phyloP scores from a whole-genome alignment of 2,113 vertebrate genomes.

The Prinia subflava region DNA sequence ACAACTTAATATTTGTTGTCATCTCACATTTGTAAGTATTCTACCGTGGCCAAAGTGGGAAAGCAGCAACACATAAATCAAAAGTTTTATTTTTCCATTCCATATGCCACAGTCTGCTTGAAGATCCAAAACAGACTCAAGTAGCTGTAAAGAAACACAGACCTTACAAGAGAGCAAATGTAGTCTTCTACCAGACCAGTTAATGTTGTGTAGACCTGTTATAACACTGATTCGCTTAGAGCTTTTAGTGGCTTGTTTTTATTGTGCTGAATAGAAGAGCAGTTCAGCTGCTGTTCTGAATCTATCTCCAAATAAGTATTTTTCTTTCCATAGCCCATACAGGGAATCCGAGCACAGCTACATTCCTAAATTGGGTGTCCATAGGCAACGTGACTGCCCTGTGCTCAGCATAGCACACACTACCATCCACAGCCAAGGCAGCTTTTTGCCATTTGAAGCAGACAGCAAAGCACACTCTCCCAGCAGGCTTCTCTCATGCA shows the following conservation, averaged over 20 bases:
- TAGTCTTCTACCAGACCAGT: background rate
- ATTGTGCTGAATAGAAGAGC: background rate
- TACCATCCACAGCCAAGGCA: background rate
- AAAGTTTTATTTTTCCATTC: constrained; percentile 45
- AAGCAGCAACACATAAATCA: constrained; percentile 39
- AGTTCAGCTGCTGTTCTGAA: background rate
- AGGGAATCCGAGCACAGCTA: background rate
- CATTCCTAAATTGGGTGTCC: background rate
- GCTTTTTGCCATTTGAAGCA: background rate
- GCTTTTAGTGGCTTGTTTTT: background rate
- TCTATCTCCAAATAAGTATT: background rate
- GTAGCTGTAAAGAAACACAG: background rate
- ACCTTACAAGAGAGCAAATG: background rate
- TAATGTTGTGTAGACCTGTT: background rate
- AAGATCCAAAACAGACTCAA: constrained; percentile 1
- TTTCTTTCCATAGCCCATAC: background rate
- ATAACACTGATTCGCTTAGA: background rate
- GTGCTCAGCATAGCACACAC: background rate
- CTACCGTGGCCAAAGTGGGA: background rate
- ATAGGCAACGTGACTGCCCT: accelerated
- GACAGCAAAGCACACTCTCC: background rate
- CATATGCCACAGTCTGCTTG: background rate
- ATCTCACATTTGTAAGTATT: background rate
- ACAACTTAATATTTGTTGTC: constrained; percentile 27
- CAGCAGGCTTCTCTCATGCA: background rate